Base-by-base conservation (phyloP, 2,888 invertebrate genomes). In the Drosophila paracracens region DNA sequence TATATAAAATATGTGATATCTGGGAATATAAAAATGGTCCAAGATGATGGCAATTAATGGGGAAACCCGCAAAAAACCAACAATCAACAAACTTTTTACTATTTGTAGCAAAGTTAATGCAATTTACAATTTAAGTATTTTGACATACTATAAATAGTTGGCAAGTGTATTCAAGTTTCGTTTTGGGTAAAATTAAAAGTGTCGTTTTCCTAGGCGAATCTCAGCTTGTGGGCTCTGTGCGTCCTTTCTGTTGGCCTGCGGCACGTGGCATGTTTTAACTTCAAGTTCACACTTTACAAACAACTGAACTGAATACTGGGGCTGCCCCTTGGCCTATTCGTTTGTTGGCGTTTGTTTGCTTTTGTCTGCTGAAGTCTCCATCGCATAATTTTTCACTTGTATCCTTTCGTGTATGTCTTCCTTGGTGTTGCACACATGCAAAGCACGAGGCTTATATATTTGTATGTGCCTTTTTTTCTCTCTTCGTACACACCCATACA, bases 331-430 rank as follows among this genome's bases (percentile, higher is more conserved):
- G 66, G 74, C 67, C 70, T 68, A 65, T 79, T 50, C 56, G 40
- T 79, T 56, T 52, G 60, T 25, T 58, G 33, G 36, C 27, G 52
- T 51, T 67, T 74, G 67, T 79, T 70, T 74, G 75, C 70, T 57
- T 65, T 51, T 83, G 50, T 75, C 73, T 81, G 71, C 60, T 69
- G 54, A 70, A 66, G 74, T 80, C 81, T 65, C 60, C 69, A 87
- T 63, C 70, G 91, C 89, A 89, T 85, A 87, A 90, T 87, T 86
- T 90, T 86, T 89, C 85, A 89, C 91, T 86, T 70, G 79, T 86
- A 88, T 90, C 71, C 79, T 82, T 82, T 80, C 64, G 77, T 71
- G 52, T 66, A 59, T 63, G 74, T 73, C 70, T 71, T 67, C 53
- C 65, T 70, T 63, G 60, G 64, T 35, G 36, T 18, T 68, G 72